These are phyloP conservation scores for Noctua comes DNA, from an alignment of 2,888 invertebrate genomes.

Conservation along the genomic window DNA sequence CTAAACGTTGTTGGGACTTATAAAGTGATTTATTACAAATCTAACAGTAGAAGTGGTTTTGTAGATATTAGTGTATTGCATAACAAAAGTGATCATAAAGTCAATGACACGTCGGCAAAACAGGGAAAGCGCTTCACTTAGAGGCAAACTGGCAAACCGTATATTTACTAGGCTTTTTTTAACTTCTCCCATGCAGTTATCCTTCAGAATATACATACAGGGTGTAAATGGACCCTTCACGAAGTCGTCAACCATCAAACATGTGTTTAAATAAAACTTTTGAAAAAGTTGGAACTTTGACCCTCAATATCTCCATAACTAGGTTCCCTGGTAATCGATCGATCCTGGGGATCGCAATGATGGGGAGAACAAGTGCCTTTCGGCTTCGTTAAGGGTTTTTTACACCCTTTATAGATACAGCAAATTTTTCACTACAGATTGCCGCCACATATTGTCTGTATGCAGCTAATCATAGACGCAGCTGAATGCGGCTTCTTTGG, in stretches of 20 bases:
- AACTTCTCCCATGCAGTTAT: not conserved
- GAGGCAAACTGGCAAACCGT: not conserved
- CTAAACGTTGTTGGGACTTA: conserved; percentile 43
- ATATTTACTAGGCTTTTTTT: not conserved
- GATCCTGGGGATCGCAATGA: too few relatives aligned
- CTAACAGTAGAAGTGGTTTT: conserved; percentile 12
- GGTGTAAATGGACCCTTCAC: too few relatives aligned
- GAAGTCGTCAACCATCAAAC: too few relatives aligned
- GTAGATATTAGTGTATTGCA: conserved; percentile 20
- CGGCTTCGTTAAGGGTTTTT: too few relatives aligned
- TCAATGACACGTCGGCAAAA: not conserved
- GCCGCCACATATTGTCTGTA: not conserved
- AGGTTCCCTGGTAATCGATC: too few relatives aligned
- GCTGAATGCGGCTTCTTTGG: not conserved
- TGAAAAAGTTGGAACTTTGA: too few relatives aligned
- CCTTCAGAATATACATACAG: not conserved
- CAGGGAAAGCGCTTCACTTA: conserved; percentile 6
- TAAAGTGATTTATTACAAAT: conserved; percentile 31
- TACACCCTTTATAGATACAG: not conserved
- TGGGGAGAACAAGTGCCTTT: too few relatives aligned
- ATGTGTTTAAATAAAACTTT: too few relatives aligned
- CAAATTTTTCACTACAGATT: not conserved
- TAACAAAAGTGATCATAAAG: conserved; percentile 16
- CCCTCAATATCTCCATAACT: too few relatives aligned
- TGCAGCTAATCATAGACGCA: not conserved